Evolutionary conservation across 2,797 vertebrate species (phyloP).

Genomic region (Pseudochirops cupreus): DNA sequence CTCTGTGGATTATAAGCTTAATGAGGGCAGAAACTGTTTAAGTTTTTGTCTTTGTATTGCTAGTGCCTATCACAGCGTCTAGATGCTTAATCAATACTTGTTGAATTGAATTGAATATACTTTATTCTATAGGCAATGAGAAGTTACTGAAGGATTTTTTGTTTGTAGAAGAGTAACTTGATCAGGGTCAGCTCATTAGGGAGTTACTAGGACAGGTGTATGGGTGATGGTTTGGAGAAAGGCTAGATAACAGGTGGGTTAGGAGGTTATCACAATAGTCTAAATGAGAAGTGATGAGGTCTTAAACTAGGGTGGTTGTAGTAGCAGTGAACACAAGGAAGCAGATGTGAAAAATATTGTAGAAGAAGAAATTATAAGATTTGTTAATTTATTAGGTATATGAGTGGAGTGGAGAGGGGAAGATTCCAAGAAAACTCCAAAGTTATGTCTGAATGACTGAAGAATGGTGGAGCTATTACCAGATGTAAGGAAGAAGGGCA

Average conservation of each 20-base stretch:
- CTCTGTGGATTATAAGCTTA: background rate
- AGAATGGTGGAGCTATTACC: background rate
- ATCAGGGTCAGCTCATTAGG: background rate
- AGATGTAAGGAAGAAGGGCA: background rate
- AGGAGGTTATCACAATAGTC: background rate
- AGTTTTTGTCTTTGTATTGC: background rate
- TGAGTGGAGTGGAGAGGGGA: background rate
- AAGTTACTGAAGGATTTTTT: background rate
- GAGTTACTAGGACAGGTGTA: background rate
- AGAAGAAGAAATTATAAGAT: background rate
- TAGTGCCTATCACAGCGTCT: background rate
- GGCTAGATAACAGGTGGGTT: background rate
- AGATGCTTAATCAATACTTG: background rate
- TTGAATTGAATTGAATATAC: background rate
- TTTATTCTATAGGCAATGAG: background rate
- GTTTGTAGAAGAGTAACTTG: background rate
- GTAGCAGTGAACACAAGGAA: background rate
- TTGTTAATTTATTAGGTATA: background rate
- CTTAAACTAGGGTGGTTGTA: background rate
- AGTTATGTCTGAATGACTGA: background rate
- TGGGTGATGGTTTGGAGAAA: background rate
- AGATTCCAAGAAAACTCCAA: background rate
- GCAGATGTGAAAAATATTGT: background rate
- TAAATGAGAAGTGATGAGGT: background rate
- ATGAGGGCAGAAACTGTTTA: background rate